Evolutionary conservation across 2,888 invertebrate species (phyloP).

Genomic region (Metacarcinus magister): DNA sequence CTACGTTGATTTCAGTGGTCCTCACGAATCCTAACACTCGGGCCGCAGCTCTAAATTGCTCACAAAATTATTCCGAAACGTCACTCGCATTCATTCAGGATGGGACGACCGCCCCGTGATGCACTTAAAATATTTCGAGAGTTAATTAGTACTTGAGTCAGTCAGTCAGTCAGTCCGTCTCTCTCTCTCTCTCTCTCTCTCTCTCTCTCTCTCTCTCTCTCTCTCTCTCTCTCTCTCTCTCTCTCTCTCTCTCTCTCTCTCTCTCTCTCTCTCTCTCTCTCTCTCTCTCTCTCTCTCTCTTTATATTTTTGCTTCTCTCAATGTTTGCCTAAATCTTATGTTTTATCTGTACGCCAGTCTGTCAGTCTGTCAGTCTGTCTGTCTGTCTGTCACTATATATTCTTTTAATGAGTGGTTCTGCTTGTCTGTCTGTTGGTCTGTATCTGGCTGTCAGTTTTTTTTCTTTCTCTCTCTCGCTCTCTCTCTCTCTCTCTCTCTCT

Average conservation of each 20-base stretch:
- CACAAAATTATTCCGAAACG: slow-evolving; percentile 7
- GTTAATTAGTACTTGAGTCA: slow-evolving; percentile 26
- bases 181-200: too few relatives aligned
- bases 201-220: too few relatives aligned
- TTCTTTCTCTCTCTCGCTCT: neutral
- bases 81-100: neutral
- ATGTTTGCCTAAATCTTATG: too few relatives aligned
- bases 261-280: too few relatives aligned
- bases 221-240: too few relatives aligned
- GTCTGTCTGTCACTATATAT: too few relatives aligned
- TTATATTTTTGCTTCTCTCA: too few relatives aligned
- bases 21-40: slow-evolving; percentile 14
- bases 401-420: neutral
- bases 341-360: too few relatives aligned
- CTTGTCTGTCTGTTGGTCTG: neutral
- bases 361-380: too few relatives aligned
- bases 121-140: slow-evolving; percentile 26
- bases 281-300: too few relatives aligned
- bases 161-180: too few relatives aligned
- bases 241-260: too few relatives aligned
- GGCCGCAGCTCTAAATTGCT: neutral
- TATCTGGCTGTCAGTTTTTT: neutral
- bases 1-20: neutral
- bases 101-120: neutral
- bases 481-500: slow-evolving; percentile 39